Conservation (phyloP, 64 coral and sea anemone genomes). For the Montipora foliosa region DNA sequence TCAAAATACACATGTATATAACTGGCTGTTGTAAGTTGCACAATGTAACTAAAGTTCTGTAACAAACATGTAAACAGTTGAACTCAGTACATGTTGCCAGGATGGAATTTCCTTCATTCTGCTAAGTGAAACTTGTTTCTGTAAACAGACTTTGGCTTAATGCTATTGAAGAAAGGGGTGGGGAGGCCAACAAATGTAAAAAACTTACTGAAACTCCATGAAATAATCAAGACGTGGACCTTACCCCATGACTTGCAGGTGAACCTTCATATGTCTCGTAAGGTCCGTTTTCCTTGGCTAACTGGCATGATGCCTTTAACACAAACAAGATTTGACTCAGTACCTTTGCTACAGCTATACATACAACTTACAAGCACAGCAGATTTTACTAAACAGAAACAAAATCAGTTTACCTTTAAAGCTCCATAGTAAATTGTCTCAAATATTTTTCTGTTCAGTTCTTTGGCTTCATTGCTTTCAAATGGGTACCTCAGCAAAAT, state of each 20-base stretch:
- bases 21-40: too few species aligned
- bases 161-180: neutral
- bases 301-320: conserved; percentile 92
- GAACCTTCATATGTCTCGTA: conserved; percentile 95
- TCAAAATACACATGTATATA: too few species aligned
- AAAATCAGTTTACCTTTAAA: conserved; percentile 80
- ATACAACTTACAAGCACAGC: too few species aligned
- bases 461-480: conserved; percentile 87
- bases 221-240: neutral
- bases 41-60: too few species aligned
- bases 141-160: too few species aligned
- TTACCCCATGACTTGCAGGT: conserved; percentile 92
- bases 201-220: neutral
- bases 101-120: too few species aligned
- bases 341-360: neutral
- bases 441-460: conserved; percentile 94
- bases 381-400: too few species aligned
- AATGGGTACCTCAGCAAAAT: conserved; percentile 98
- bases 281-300: conserved; percentile 77
- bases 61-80: too few species aligned
- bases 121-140: too few species aligned
- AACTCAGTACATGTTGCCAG: too few species aligned
- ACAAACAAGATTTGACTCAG: neutral
- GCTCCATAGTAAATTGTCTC: conserved; percentile 98
- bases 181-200: neutral